Percentiles rank a stretch among this genome's conserved stretches.
phyloP scores from a whole-genome alignment of 2,888 invertebrate genomes.

The Brachypalpus laphriformis region DNA sequence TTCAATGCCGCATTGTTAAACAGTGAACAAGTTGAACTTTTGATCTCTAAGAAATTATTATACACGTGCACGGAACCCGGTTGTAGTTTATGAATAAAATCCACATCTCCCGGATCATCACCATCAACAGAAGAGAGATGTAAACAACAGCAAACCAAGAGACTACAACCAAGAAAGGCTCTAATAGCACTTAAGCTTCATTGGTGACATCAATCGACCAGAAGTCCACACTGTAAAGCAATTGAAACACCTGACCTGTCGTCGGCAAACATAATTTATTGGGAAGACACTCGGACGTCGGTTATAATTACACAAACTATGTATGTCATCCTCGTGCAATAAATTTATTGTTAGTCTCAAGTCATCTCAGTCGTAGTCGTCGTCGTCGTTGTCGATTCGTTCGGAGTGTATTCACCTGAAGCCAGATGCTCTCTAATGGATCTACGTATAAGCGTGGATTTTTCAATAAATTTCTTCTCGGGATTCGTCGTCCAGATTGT shows the following conservation, averaged over 20 bases:
- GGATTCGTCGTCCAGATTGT: conserved; percentile 29
- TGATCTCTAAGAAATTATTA: conserved; percentile 40
- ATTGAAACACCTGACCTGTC: conserved; percentile 52
- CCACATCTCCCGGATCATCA: conserved; percentile 41
- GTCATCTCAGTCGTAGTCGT: conserved; percentile 5
- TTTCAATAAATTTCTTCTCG: conserved; percentile 49
- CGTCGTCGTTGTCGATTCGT: conserved; percentile 26
- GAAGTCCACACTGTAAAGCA: conserved; percentile 17
- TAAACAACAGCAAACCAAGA: background rate
- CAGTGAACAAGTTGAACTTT: conserved; percentile 45
- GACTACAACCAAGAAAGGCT: conserved; percentile 22
- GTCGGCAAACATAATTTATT: conserved; percentile 62
- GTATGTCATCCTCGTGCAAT: conserved; percentile 60
- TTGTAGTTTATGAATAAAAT: conserved; percentile 38
- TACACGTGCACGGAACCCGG: conserved; percentile 43
- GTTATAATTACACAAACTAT: conserved; percentile 73
- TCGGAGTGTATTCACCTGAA: conserved; percentile 41
- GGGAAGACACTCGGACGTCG: conserved; percentile 59
- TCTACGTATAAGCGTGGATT: conserved; percentile 57
- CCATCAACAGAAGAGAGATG: too few relatives aligned
- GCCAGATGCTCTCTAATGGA: conserved; percentile 53
- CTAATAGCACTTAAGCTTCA: conserved; percentile 19
- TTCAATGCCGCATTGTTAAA: conserved; percentile 33
- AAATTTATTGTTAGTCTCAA: conserved; percentile 60
- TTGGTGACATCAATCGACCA: conserved; percentile 53